Percentiles rank a stretch among this genome's conserved stretches.
Evolutionary conservation across 2,888 invertebrate species (phyloP).

Genomic region (Amaurobius ferox): DNA sequence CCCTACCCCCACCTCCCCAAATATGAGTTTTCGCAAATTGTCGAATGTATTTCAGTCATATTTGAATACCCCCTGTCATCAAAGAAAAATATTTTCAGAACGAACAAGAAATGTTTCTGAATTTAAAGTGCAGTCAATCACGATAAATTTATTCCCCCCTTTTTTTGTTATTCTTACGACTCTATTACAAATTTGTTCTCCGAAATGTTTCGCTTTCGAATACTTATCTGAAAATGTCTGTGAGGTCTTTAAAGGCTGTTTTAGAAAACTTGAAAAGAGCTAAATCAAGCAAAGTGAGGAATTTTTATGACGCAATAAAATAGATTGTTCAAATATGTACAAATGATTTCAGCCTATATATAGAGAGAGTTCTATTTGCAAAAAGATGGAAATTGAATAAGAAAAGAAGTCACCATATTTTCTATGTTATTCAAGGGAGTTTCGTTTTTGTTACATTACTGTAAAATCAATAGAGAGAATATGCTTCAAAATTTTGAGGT

Average conservation of each 20-base stretch:
- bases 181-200: neutral
- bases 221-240: neutral
- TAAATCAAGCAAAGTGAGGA: neutral
- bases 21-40: too few species aligned
- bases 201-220: too few species aligned
- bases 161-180: too few species aligned
- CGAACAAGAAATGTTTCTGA: neutral
- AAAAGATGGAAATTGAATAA: neutral
- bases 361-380: neutral
- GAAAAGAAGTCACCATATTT: neutral
- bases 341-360: slow-evolving; percentile 1
- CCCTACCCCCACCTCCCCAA: too few species aligned
- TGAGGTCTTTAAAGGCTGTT: neutral
- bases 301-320: neutral
- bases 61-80: too few species aligned
- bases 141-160: too few species aligned
- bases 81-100: too few species aligned
- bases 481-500: too few species aligned
- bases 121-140: neutral
- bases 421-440: neutral
- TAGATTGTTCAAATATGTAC: neutral
- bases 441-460: neutral
- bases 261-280: neutral
- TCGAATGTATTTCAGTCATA: too few species aligned
- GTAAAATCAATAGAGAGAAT: neutral